These are phyloP conservation scores for Falco biarmicus DNA, from an alignment of 2,797 vertebrate species.

Conservation along the genomic window DNA sequence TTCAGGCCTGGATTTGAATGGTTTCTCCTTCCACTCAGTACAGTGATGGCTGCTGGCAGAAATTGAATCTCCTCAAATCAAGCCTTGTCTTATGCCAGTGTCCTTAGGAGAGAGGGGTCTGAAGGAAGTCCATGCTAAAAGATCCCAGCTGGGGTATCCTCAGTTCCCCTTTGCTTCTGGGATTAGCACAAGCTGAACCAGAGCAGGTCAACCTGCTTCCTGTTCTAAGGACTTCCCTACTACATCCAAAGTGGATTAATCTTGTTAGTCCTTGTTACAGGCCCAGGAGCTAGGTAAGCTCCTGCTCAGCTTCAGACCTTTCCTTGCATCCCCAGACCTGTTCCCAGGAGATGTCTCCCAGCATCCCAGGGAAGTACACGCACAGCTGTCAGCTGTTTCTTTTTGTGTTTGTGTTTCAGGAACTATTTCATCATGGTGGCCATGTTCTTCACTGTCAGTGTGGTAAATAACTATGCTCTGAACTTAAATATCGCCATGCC, in stretches of 20 bases:
- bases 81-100: neutral
- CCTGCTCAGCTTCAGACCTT: neutral
- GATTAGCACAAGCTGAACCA: neutral
- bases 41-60: neutral
- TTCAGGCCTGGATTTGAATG: neutral
- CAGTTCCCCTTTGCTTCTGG: neutral
- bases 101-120: neutral
- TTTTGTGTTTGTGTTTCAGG: slow-evolving; percentile 64
- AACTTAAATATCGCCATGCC: slow-evolving; percentile 98
- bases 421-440: slow-evolving; percentile 95
- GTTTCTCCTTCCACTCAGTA: neutral
- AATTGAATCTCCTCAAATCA: neutral
- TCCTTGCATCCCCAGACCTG: accelerated
- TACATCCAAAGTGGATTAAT: neutral
- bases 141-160: neutral
- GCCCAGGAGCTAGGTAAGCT: neutral
- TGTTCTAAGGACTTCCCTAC: neutral
- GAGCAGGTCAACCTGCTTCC: neutral
- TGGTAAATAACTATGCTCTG: slow-evolving; percentile 97
- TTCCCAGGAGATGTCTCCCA: neutral
- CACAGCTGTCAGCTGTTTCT: accelerated
- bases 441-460: slow-evolving; percentile 98
- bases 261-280: neutral
- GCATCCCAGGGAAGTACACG: neutral
- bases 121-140: neutral